phyloP scores from a whole-genome alignment of 2,113 vertebrate genomes.

The Menura novaehollandiae region DNA sequence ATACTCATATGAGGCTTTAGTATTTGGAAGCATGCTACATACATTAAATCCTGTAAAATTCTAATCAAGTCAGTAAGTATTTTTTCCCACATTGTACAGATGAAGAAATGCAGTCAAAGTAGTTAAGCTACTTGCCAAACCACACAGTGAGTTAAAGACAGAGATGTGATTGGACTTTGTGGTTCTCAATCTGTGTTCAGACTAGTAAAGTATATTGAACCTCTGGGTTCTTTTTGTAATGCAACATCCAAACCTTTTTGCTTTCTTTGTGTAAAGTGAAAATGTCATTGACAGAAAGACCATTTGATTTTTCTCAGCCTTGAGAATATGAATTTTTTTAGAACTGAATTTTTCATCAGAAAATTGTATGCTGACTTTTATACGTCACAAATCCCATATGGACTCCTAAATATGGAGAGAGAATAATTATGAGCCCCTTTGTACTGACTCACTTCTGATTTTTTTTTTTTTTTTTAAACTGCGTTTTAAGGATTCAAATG shows the following conservation, averaged over 20 bases:
- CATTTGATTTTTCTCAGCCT: conserved; percentile 40
- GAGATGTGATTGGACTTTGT: conserved; percentile 28
- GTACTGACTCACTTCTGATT: conserved; percentile 61
- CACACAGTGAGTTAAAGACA: conserved; percentile 28
- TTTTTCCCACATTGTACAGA: conserved; percentile 47
- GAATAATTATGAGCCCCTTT: conserved; percentile 64
- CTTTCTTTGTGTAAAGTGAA: not conserved
- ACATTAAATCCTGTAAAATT: conserved; percentile 30
- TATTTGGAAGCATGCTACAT: not conserved
- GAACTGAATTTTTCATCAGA: conserved; percentile 52
- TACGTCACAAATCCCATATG: conserved; percentile 65
- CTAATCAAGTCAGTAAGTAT: conserved; percentile 25
- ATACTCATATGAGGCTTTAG: not conserved
- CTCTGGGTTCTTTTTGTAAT: conserved; percentile 7
- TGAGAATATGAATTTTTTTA: conserved; percentile 30
- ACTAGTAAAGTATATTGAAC: conserved; percentile 17
- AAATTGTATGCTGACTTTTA: conserved; percentile 58
- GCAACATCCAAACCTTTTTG: not conserved
- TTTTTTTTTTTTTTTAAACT: conserved; percentile 41
- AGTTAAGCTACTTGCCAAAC: conserved; percentile 58
- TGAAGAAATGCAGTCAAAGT: conserved; percentile 22
- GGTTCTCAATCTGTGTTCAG: conserved; percentile 22
- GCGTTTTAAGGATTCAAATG: conserved; percentile 39
- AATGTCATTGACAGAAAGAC: conserved; percentile 39
- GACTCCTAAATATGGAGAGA: conserved; percentile 60